A percentile compares a stretch with the other conserved stretches of the same genome.
Conservation (phyloP, 2,113 vertebrate species). For the Zapornia atra region DNA sequence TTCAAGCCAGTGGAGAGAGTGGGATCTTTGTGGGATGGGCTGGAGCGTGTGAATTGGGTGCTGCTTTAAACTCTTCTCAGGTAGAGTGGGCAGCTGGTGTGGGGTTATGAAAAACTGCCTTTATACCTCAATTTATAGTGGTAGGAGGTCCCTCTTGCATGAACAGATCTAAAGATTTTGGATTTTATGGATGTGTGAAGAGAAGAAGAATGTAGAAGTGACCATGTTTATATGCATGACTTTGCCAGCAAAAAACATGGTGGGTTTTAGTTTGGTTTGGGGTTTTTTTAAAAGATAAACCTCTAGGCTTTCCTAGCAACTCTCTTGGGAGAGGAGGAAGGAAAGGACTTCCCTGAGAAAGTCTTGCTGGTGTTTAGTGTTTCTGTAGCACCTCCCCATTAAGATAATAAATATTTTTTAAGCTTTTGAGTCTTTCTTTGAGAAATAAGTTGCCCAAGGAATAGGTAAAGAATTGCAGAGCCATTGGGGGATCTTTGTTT, state of each 20-base stretch:
- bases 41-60: neutral
- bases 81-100: neutral
- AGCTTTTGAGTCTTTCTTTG: neutral
- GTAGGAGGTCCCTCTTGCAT: neutral
- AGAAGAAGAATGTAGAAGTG: neutral
- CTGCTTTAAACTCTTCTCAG: neutral
- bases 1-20: neutral
- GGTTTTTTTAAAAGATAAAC: neutral
- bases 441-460: neutral
- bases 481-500: neutral
- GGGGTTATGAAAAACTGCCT: neutral
- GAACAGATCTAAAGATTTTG: neutral
- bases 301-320: rapidly evolving
- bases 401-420: neutral
- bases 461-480: neutral
- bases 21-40: neutral
- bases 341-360: neutral
- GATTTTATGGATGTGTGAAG: neutral
- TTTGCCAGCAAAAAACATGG: rapidly evolving
- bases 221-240: rapidly evolving
- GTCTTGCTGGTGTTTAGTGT: neutral
- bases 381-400: neutral
- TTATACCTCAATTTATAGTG: rapidly evolving
- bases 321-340: neutral
- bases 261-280: too few species aligned